These are phyloP conservation scores for Plagodis pulveraria DNA, from an alignment of 2,888 invertebrate genomes.

Conservation along the genomic window DNA sequence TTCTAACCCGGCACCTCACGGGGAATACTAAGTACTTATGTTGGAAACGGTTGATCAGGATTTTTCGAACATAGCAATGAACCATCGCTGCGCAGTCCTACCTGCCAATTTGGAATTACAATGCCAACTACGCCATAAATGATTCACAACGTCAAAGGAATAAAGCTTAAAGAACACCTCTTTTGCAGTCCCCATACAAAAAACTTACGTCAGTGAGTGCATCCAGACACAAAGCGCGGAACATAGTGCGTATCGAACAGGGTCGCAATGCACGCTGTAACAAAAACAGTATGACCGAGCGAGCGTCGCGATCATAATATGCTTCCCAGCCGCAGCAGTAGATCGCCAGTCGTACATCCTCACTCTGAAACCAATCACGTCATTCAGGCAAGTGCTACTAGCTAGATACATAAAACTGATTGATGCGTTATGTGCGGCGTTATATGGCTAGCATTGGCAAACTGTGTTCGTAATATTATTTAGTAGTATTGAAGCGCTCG, in stretches of 20 bases:
- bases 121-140: neutral
- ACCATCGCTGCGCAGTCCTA: too few species aligned
- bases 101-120: too few species aligned
- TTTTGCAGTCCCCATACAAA: too few species aligned
- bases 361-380: constrained; percentile 29
- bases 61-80: neutral
- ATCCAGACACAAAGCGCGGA: constrained; percentile 45
- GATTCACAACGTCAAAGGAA: neutral
- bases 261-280: constrained; percentile 31
- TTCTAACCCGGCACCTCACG: too few species aligned
- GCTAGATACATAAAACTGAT: too few species aligned
- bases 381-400: too few species aligned
- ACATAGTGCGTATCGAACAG: constrained; percentile 33
- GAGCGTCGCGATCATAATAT: constrained; percentile 28
- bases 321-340: constrained; percentile 44
- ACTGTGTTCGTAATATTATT: too few species aligned
- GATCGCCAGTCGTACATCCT: constrained; percentile 30
- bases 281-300: constrained; percentile 33
- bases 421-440: too few species aligned
- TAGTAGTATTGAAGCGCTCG: too few species aligned
- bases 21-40: too few species aligned
- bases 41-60: neutral
- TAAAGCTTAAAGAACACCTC: too few species aligned
- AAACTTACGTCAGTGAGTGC: constrained; percentile 46
- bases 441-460: too few species aligned